Conservation (phyloP, 1,140 invertebrate genomes). For the Heterodera schachtii region DNA sequence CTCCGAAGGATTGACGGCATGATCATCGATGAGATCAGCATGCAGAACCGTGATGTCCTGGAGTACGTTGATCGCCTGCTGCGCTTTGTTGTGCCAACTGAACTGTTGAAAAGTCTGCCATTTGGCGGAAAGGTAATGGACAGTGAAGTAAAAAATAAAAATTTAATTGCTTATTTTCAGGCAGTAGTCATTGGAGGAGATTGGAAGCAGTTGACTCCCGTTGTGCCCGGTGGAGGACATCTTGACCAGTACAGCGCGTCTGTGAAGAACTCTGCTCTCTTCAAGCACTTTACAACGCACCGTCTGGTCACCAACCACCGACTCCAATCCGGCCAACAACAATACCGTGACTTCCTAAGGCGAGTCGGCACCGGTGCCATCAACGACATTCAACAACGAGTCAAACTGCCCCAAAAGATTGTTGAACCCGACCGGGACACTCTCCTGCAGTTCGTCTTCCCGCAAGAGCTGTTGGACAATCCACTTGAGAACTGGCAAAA, state of each 20-base stretch:
- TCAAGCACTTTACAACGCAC: background rate
- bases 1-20: background rate
- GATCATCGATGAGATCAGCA: background rate
- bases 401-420: background rate
- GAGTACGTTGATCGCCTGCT: background rate
- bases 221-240: background rate
- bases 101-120: background rate
- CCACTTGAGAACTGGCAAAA: background rate
- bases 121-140: background rate
- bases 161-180: no score
- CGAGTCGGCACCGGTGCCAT: background rate
- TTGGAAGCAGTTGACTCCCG: slow-evolving; percentile 5
- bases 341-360: background rate
- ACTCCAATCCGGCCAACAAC: background rate
- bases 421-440: background rate
- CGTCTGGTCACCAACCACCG: background rate
- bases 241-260: background rate
- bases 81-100: background rate
- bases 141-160: no score
- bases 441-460: background rate
- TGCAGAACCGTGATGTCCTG: background rate
- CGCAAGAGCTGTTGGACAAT: background rate
- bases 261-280: background rate
- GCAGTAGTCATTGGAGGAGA: background rate
- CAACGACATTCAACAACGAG: background rate